Base-by-base conservation (phyloP, 2,888 invertebrate species). In the Dugesia japonica region DNA sequence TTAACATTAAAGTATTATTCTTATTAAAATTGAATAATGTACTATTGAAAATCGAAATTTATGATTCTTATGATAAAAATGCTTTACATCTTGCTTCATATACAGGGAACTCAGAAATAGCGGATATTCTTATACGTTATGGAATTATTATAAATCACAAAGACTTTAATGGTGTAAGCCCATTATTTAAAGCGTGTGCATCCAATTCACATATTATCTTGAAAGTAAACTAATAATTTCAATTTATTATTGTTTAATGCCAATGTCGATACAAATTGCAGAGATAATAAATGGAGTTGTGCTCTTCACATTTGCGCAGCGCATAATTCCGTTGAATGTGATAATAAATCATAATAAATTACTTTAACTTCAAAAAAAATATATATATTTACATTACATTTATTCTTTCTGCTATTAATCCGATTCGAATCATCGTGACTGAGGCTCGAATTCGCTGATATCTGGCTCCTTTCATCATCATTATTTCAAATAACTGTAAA, bases 301-400 rank as follows among this genome's bases (percentile, higher is more conserved):
- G n/a, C 56, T n/a, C 56, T 56, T 56, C 56, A 56, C 56, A n/a
- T 56, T 1, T 56, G 56, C n/a, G 56, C 56, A 56, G n/a, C 56
- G 7, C 56, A 56, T 56, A 56, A 56, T 56, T 56, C 56, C 7
- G 56, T 56, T 4, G 56, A 56, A 4, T 56, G 56, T 56, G n/a
- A n/a, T n/a, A n/a, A n/a, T n/a, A n/a, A n/a, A n/a, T n/a, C n/a
- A n/a, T n/a, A n/a, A n/a, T n/a, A n/a, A n/a, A n/a, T n/a, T n/a
- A n/a, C n/a, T n/a, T n/a, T n/a, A n/a, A n/a, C n/a, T n/a, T n/a
- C n/a, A n/a, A n/a, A n/a, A n/a, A n/a, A n/a, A n/a, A n/a, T n/a
- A n/a, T n/a, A n/a, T n/a, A n/a, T n/a, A n/a, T n/a, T n/a, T n/a
- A n/a, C n/a, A n/a, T n/a, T n/a, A n/a, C n/a, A n/a, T n/a, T n/a